Percentiles rank a stretch among this genome's conserved stretches.
phyloP scores from a whole-genome alignment of 2,888 invertebrate species.

The Uropetala carovei region DNA sequence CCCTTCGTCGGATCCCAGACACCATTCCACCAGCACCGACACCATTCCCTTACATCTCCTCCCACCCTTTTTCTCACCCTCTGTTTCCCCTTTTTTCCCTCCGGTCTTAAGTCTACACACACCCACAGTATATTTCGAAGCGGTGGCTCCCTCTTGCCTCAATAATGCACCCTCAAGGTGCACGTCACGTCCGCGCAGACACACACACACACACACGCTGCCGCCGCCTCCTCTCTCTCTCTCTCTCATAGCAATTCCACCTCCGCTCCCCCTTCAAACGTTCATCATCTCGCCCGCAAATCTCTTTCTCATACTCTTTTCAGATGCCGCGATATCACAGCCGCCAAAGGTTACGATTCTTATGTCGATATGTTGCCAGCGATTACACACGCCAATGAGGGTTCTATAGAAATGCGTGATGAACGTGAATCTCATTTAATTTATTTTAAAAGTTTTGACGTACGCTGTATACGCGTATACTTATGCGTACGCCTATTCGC shows the following conservation, averaged over 20 bases:
- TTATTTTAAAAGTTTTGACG: too few relatives aligned
- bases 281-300: slow-evolving; percentile 55
- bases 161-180: slow-evolving; percentile 40
- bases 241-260: background rate
- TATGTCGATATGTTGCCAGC: background rate
- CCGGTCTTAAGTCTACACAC: background rate
- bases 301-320: slow-evolving; percentile 46
- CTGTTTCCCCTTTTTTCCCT: slow-evolving; percentile 4
- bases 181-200: slow-evolving; percentile 43
- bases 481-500: too few relatives aligned
- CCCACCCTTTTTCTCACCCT: background rate
- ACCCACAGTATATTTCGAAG: background rate
- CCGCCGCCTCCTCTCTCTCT: background rate
- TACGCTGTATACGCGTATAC: too few relatives aligned
- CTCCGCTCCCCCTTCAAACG: slow-evolving; percentile 9
- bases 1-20: slow-evolving; percentile 30
- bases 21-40: slow-evolving; percentile 48
- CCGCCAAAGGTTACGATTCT: slow-evolving; percentile 31
- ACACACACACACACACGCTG: background rate
- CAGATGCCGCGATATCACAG: slow-evolving; percentile 29
- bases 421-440: background rate
- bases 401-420: background rate
- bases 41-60: background rate
- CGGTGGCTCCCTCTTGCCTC: background rate
- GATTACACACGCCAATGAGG: slow-evolving; percentile 18